Evolutionary conservation across 2,113 vertebrate species (phyloP).

Genomic region (Chlorodrepanis virens): DNA sequence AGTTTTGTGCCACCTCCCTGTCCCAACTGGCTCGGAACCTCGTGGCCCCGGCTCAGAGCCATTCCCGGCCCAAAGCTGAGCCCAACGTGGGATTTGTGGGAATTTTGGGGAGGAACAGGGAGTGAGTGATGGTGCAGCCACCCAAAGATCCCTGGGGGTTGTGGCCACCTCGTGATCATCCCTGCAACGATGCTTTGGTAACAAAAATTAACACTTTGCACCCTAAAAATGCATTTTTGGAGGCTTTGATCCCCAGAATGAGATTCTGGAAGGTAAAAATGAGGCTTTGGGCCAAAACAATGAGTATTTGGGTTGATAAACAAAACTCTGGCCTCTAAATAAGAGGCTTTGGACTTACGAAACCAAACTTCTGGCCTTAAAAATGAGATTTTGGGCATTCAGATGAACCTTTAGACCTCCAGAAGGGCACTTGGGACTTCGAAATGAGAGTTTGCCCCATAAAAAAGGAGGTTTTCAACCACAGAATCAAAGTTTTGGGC

Average conservation of each 20-base stretch:
- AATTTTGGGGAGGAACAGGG: not conserved
- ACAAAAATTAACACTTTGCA: rapidly evolving
- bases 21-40: rapidly evolving
- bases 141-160: rapidly evolving
- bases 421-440: not conserved
- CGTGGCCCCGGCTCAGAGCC: no score
- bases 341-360: rapidly evolving
- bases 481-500: not conserved
- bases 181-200: not conserved
- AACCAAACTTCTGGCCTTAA: rapidly evolving
- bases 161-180: not conserved
- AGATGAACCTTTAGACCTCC: not conserved
- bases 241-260: not conserved
- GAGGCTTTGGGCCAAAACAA: not conserved
- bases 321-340: not conserved
- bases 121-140: rapidly evolving
- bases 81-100: rapidly evolving
- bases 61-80: rapidly evolving
- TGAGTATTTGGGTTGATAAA: not conserved
- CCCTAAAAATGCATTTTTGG: not conserved
- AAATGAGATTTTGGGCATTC: not conserved
- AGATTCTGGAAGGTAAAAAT: not conserved
- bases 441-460: no score
- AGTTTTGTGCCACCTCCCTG: not conserved
- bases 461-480: not conserved